Percentiles rank a stretch among this genome's conserved stretches.
phyloP scores from a whole-genome alignment of 2,888 invertebrate genomes.

The Brachypalpus laphriformis region DNA sequence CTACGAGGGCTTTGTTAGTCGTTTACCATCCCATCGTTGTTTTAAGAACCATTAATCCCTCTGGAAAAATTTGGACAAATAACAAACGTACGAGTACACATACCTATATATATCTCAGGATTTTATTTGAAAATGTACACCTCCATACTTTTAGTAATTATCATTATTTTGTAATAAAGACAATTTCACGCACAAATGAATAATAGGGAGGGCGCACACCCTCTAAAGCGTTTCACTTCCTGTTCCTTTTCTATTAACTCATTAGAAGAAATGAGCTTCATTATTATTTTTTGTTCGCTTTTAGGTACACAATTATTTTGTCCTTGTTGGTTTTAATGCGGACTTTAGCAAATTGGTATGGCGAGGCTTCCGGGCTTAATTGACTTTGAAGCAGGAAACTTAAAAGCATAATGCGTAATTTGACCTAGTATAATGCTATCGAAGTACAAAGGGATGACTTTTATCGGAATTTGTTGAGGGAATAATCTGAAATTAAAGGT shows the following conservation, averaged over 20 bases:
- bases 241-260: slow-evolving; percentile 50
- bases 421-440: slow-evolving; percentile 33
- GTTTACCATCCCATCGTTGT: no score
- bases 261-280: slow-evolving; percentile 41
- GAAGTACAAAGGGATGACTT: slow-evolving; percentile 15
- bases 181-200: slow-evolving; percentile 62
- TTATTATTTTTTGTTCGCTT: slow-evolving; percentile 31
- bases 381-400: slow-evolving; percentile 59
- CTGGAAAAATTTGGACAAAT: no score
- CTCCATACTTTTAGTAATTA: slow-evolving; percentile 23
- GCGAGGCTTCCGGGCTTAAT: slow-evolving; percentile 57
- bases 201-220: slow-evolving; percentile 47
- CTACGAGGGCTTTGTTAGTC: no score
- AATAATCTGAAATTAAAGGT: background rate
- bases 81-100: no score
- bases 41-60: no score
- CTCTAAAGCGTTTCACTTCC: slow-evolving; percentile 52
- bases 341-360: slow-evolving; percentile 54
- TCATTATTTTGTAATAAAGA: slow-evolving; percentile 59
- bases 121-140: slow-evolving; percentile 20
- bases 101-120: no score
- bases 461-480: background rate
- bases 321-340: slow-evolving; percentile 44
- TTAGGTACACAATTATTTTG: slow-evolving; percentile 11
- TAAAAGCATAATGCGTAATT: slow-evolving; percentile 54